Base-by-base conservation (phyloP, 35 echinoderm and acorn worm genomes). In the Strongylocentrotus purpuratus region DNA sequence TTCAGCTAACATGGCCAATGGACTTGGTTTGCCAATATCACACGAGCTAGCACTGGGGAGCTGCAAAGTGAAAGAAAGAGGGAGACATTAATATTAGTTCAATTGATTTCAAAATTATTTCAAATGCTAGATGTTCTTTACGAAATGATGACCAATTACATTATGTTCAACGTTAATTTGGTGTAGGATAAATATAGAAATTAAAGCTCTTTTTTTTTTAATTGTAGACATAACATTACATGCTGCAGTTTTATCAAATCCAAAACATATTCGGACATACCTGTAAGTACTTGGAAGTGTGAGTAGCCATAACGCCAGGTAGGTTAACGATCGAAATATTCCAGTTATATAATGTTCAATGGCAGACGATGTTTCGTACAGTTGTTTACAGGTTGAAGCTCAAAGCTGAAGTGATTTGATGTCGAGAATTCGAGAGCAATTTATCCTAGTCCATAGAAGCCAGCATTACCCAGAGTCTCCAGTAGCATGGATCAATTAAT, bases 1-100 rank as follows among this genome's bases (percentile, higher is more conserved):
- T 33, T 31, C 87, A 88, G 87, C 87, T 46, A 88, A 88, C 87
- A 88, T 35, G 87, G 87, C 87, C 32, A 88, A 8, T 25, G 87
- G 87, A 46, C 87, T 88, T 33, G 87, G 87, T 88, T 88, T 88
- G 45, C 87, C 87, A 46, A 88, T 88, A 46, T 35, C 87, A 46
- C 15, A 33, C 32, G 32, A 33, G 87, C 14, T 20, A 35, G 32
- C 32, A 0, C 33, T 7, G 20, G 87, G 87, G 8, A 88, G 45
- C 87, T 88, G 87, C 9, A 35, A 22, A 15, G 33, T 7, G 15
- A 22, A 88, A 88, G 45, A 88, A 46, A 88, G 28, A 46, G 87
- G 45, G 28, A 7, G 28, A 46, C 0, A 7, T 88, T 18, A 22
- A 70, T 6, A 22, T 70, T 70, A 70, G 61, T 70, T 70, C 6